Percentiles rank a stretch among this genome's conserved stretches.
Conservation (phyloP, 1,140 invertebrate genomes). For the Olivierus martensii region DNA sequence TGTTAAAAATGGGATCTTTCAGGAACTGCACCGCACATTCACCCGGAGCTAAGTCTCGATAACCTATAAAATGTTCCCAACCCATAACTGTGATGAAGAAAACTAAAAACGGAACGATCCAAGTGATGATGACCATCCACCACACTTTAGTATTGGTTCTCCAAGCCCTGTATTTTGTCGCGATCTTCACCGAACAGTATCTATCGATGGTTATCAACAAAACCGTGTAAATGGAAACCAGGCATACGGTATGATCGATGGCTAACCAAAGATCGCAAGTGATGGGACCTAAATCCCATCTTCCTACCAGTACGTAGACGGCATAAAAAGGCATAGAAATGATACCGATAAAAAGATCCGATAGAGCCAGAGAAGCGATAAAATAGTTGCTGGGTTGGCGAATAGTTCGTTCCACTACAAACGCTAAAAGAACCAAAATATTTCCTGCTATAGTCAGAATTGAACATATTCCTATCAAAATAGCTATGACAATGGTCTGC, state of each 20-base stretch:
- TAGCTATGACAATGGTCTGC: constrained; percentile 78
- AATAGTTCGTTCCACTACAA: constrained; percentile 91
- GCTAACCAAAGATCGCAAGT: constrained; percentile 97
- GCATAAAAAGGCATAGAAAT: constrained; percentile 53
- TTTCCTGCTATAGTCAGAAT: constrained; percentile 88
- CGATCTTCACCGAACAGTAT: constrained; percentile 97
- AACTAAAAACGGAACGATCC: constrained; percentile 88
- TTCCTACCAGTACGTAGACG: constrained; percentile 85
- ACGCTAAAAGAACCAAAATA: constrained; percentile 86
- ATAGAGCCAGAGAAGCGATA: constrained; percentile 93
- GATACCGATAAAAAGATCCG: constrained; percentile 90
- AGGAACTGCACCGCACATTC: constrained; percentile 96
- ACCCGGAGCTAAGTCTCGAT: constrained; percentile 65
- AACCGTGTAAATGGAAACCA: constrained; percentile 98
- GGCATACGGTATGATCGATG: constrained; percentile 96
- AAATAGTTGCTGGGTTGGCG: constrained; percentile 98
- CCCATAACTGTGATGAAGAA: constrained; percentile 98
- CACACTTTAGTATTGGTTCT: constrained; percentile 81
- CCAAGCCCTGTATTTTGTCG: constrained; percentile 93
- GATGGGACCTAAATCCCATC: constrained; percentile 91
- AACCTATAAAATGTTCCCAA: constrained; percentile 95
- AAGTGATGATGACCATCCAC: constrained; percentile 67
- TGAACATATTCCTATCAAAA: constrained; percentile 72
- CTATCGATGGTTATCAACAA: constrained; percentile 96
- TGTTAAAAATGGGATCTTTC: constrained; percentile 94